Evolutionary conservation across 2,888 invertebrate genomes (phyloP).

Genomic region (Elgonia sp.): DNA sequence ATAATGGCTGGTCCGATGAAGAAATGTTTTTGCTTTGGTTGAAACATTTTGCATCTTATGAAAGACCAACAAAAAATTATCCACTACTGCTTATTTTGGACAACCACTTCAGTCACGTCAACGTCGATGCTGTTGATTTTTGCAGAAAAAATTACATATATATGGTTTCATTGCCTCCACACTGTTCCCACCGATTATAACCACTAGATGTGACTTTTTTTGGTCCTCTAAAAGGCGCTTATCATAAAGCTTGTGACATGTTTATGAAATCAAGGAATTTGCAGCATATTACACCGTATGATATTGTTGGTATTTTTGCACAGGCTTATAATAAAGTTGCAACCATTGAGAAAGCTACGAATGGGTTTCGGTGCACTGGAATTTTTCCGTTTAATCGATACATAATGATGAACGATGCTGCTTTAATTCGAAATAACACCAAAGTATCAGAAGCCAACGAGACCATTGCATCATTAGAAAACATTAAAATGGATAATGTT

Average conservation of each 20-base stretch:
- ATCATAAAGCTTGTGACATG: constrained; percentile 50
- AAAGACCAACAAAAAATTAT: constrained; percentile 81
- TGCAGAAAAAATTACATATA: constrained; percentile 32
- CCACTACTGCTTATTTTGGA: constrained; percentile 73
- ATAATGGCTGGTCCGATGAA: constrained; percentile 80
- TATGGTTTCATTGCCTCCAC: constrained; percentile 64
- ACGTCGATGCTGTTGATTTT: constrained; percentile 32
- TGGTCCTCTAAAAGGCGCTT: constrained; percentile 58
- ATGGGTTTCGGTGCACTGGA: constrained; percentile 40
- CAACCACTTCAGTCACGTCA: constrained; percentile 58
- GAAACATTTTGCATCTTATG: constrained; percentile 79
- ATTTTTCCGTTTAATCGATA: constrained; percentile 11
- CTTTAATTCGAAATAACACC: background rate
- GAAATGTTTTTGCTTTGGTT: constrained; percentile 51
- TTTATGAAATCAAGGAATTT: constrained; percentile 51
- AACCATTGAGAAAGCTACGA: constrained; percentile 30
- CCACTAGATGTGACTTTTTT: constrained; percentile 69
- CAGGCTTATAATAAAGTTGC: constrained; percentile 32
- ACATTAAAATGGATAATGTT: too few relatives aligned
- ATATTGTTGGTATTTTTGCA: constrained; percentile 52
- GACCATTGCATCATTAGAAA: background rate
- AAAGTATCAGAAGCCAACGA: background rate
- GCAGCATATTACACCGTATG: constrained; percentile 53
- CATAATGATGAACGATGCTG: background rate
- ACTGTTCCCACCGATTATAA: constrained; percentile 65